Conservation (phyloP, 2,113 vertebrate genomes). For the Callorhinus ursinus region DNA sequence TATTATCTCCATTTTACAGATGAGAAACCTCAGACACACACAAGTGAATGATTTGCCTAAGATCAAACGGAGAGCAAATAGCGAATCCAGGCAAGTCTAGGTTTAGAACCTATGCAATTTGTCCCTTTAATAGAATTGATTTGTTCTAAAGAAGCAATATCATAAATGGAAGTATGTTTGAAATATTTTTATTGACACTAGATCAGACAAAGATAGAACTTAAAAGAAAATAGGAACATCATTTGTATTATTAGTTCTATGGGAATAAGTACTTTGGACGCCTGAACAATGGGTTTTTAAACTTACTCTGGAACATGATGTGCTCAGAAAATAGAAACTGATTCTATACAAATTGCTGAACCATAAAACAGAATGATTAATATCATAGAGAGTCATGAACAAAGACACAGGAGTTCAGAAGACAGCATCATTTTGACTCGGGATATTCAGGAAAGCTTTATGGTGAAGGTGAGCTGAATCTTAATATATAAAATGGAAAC, state of each 20-base stretch:
- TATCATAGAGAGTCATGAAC: not conserved
- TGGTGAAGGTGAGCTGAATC: not conserved
- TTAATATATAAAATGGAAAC: not conserved
- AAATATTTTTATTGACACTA: slow-evolving; percentile 17
- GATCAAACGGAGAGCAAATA: not conserved
- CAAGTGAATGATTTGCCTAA: not conserved
- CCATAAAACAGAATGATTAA: slow-evolving; percentile 28
- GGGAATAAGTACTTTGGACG: not conserved
- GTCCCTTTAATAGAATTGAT: not conserved
- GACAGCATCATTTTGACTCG: not conserved
- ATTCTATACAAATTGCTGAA: slow-evolving; percentile 27
- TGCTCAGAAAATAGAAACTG: slow-evolving; percentile 44
- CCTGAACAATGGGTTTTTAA: slow-evolving; percentile 44
- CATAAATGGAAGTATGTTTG: not conserved
- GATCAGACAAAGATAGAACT: slow-evolving; percentile 15
- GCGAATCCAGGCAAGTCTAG: not conserved
- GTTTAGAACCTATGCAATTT: slow-evolving; percentile 3
- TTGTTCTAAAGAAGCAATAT: not conserved
- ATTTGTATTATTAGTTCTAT: slow-evolving; percentile 32
- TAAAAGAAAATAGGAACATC: slow-evolving; percentile 46
- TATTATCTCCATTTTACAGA: not conserved
- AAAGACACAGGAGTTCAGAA: slow-evolving; percentile 32
- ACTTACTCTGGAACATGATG: slow-evolving; percentile 19
- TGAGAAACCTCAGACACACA: not conserved
- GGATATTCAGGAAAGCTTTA: not conserved